These are phyloP conservation scores for Pediacus dermestoides DNA, from an alignment of 2,888 invertebrate genomes.

Conservation along the genomic window DNA sequence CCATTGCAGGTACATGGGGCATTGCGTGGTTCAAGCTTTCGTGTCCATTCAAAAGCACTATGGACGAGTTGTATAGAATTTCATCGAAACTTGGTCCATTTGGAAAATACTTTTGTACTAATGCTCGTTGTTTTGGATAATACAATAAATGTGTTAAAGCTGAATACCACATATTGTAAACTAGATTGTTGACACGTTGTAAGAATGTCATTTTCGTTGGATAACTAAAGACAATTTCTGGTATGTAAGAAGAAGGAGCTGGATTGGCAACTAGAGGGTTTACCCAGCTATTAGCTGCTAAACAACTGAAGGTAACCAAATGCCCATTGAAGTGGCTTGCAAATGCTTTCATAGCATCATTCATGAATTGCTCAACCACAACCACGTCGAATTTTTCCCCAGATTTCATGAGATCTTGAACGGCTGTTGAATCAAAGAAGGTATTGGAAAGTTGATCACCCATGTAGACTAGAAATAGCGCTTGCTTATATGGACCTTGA, in stretches of 20 bases:
- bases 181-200: neutral
- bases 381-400: constrained; percentile 35
- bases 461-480: too few species aligned
- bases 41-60: constrained; percentile 46
- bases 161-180: neutral
- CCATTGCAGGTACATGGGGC: constrained; percentile 54
- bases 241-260: neutral
- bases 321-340: constrained; percentile 21
- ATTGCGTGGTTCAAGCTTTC: constrained; percentile 51
- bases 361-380: constrained; percentile 38
- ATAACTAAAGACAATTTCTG: neutral
- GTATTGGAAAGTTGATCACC: too few species aligned
- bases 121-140: neutral
- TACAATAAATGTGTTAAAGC: neutral
- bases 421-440: too few species aligned
- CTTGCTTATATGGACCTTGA: too few species aligned
- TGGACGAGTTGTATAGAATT: constrained; percentile 31
- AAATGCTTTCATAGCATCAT: constrained; percentile 41
- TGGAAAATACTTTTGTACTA: constrained; percentile 13
- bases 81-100: constrained; percentile 31
- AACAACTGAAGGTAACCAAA: neutral
- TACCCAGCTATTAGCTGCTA: constrained; percentile 2
- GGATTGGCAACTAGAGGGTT: constrained; percentile 5
- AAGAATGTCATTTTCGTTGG: constrained; percentile 2
- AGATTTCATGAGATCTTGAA: constrained; percentile 12